Evolutionary conservation across 1,140 invertebrate species (phyloP).

Genomic region (Camponotus floridanus): DNA sequence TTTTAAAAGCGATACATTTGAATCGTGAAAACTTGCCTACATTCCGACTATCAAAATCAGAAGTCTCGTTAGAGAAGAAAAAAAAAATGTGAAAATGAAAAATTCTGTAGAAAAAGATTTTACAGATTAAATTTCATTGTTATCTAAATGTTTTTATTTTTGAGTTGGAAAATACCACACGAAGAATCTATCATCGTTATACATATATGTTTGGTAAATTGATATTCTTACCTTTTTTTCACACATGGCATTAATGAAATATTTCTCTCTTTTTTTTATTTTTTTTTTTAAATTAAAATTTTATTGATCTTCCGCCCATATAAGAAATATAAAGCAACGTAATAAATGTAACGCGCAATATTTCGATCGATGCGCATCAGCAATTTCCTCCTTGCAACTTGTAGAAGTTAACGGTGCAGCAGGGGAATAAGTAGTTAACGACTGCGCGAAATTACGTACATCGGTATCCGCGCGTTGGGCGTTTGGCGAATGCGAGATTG

Average conservation of each 20-base stretch:
- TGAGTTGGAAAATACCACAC: background rate
- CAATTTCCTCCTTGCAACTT: constrained; percentile 43
- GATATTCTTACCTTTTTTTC: no score
- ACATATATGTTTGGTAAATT: background rate
- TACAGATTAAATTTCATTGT: constrained; percentile 4
- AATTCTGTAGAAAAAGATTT: background rate
- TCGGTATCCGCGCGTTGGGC: background rate
- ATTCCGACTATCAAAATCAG: background rate
- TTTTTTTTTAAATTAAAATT: no score
- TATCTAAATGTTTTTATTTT: background rate
- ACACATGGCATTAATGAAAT: background rate
- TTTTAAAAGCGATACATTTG: constrained; percentile 25
- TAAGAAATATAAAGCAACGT: no score
- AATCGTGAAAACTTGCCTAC: background rate
- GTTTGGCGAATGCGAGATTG: constrained; percentile 5
- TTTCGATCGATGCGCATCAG: background rate
- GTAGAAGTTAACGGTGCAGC: constrained; percentile 27
- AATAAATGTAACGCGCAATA: background rate
- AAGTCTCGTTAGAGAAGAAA: background rate
- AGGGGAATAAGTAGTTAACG: constrained; percentile 44
- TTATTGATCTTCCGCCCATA: no score
- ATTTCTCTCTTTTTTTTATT: background rate
- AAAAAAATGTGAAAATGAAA: background rate
- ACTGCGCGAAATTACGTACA: constrained; percentile 12
- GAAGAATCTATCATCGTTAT: background rate